phyloP scores from a whole-genome alignment of 2,888 invertebrate species.

The Therioaphis trifolii region DNA sequence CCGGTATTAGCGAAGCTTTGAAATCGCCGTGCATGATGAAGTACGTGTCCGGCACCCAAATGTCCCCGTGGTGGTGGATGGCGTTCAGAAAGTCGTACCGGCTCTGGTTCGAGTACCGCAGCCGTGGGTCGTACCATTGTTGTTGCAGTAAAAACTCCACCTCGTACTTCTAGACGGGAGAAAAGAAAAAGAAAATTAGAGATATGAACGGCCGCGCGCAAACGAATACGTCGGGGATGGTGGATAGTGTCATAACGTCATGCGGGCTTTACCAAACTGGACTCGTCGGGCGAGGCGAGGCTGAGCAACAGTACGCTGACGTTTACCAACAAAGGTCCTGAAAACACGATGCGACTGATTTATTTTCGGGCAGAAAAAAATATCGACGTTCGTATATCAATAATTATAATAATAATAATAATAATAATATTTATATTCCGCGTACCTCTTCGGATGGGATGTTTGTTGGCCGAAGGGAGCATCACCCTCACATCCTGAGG shows the following conservation, averaged over 20 bases:
- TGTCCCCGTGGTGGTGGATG: constrained; percentile 90
- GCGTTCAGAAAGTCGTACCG: constrained; percentile 90
- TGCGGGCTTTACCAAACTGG: constrained; percentile 88
- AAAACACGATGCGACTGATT: constrained; percentile 69
- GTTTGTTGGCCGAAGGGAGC: constrained; percentile 44
- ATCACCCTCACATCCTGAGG: constrained; percentile 46
- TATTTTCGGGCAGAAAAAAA: constrained; percentile 62
- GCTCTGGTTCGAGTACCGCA: constrained; percentile 88
- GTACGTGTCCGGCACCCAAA: constrained; percentile 94
- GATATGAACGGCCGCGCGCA: neutral
- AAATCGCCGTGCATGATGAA: constrained; percentile 97
- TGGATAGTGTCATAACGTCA: too few species aligned
- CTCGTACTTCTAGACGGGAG: constrained; percentile 86
- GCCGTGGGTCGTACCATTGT: constrained; percentile 91
- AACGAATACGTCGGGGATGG: neutral
- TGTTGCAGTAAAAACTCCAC: constrained; percentile 94
- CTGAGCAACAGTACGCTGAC: constrained; percentile 93
- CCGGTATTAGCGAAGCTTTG: constrained; percentile 91
- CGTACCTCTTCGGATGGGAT: constrained; percentile 53
- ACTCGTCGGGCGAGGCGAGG: constrained; percentile 95
- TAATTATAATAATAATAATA: too few species aligned
- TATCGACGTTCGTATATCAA: too few species aligned
- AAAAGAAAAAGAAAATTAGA: neutral
- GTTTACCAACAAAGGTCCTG: constrained; percentile 92
- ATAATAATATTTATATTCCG: too few species aligned